phyloP scores from a whole-genome alignment of 2,888 invertebrate species.

The Chironomus tentans region DNA sequence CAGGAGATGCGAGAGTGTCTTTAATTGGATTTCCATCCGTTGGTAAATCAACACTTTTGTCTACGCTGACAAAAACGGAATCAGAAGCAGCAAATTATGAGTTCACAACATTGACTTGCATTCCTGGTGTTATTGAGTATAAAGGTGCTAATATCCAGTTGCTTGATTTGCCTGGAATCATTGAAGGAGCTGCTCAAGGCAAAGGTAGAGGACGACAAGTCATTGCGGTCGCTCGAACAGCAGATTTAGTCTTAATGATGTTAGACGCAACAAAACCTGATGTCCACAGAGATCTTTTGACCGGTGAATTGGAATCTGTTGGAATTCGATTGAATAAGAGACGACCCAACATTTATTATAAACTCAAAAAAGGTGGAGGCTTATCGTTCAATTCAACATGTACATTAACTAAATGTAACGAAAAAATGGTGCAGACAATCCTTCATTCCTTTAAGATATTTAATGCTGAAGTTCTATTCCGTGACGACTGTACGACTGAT shows the following conservation, averaged over 20 bases:
- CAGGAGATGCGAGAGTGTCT: constrained; percentile 96
- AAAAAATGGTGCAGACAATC: constrained; percentile 96
- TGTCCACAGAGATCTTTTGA: constrained; percentile 83
- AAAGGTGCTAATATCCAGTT: constrained; percentile 98
- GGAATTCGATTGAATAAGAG: constrained; percentile 92
- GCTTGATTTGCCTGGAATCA: constrained; percentile 97
- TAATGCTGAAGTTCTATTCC: constrained; percentile 89
- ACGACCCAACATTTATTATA: constrained; percentile 98
- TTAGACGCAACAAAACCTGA: constrained; percentile 97
- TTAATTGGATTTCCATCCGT: constrained; percentile 96
- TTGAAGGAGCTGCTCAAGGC: constrained; percentile 77
- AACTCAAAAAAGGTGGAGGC: constrained; percentile 93
- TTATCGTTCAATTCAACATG: constrained; percentile 95
- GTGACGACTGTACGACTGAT: constrained; percentile 92
- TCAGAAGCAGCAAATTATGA: constrained; percentile 97
- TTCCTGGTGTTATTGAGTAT: constrained; percentile 97
- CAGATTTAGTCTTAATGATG: constrained; percentile 98
- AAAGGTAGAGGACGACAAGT: constrained; percentile 82
- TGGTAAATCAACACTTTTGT: constrained; percentile 80
- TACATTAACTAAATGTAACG: constrained; percentile 83
- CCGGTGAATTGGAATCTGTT: constrained; percentile 92
- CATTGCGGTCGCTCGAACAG: constrained; percentile 96
- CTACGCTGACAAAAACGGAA: constrained; percentile 90
- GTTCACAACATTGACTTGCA: constrained; percentile 97
- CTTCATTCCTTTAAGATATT: constrained; percentile 98